Conservation (phyloP, 2,113 vertebrate species). For the Dromas ardeola region DNA sequence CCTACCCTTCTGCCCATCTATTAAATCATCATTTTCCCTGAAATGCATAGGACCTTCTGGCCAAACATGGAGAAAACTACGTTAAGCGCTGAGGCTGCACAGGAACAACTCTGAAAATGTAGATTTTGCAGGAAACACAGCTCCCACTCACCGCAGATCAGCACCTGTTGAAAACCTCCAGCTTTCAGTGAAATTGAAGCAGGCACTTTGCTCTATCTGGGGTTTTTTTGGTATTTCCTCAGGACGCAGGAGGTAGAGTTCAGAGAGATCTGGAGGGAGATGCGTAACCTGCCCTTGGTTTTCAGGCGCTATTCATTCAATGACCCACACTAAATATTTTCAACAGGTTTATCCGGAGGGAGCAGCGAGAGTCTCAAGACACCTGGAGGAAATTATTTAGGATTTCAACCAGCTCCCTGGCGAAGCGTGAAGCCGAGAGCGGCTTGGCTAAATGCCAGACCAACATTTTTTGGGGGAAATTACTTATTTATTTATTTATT, state of each 20-base stretch:
- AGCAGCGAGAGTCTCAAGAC: not conserved
- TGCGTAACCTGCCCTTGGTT: not conserved
- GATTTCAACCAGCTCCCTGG: not conserved
- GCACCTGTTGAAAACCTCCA: not conserved
- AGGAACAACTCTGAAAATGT: not conserved
- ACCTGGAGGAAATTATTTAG: not conserved
- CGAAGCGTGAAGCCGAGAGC: not conserved
- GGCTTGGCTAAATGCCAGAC: not conserved
- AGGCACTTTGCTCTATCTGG: not conserved
- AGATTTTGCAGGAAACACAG: not conserved
- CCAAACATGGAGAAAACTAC: not conserved
- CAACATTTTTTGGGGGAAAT: not conserved
- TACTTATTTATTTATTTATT: not conserved
- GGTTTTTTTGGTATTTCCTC: not conserved
- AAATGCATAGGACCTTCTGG: not conserved
- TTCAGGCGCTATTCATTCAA: not conserved
- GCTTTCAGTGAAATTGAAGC: not conserved
- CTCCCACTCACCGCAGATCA: not conserved
- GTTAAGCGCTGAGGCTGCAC: not conserved
- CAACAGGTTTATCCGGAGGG: not conserved
- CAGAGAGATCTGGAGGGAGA: accelerated
- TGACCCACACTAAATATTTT: not conserved
- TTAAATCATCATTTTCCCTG: not conserved
- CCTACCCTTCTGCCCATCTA: not conserved
- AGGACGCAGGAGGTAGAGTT: not conserved